These are phyloP conservation scores for Thamnaconus septentrionalis DNA, from an alignment of 2,113 vertebrate species.

Conservation along the genomic window DNA sequence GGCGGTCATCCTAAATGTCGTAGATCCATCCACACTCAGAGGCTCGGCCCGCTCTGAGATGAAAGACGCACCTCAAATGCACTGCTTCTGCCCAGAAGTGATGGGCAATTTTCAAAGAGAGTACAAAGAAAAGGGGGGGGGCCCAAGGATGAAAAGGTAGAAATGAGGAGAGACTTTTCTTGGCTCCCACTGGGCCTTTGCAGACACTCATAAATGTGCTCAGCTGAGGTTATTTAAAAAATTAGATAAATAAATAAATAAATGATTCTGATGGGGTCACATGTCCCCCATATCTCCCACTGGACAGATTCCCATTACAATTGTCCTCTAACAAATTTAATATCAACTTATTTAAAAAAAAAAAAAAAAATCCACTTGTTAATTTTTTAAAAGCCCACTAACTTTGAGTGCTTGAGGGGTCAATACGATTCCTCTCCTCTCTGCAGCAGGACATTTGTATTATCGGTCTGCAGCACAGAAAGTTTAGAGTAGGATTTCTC, in stretches of 20 bases:
- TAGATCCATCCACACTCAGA: background rate
- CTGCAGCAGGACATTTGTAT: no score
- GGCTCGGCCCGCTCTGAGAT: constrained; percentile 1
- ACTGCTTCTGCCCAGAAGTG: constrained; percentile 6
- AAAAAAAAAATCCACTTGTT: no score
- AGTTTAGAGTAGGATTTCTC: background rate
- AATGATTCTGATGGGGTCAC: constrained; percentile 14
- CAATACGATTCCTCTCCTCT: no score
- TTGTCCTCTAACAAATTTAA: no score
- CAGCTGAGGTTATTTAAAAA: background rate
- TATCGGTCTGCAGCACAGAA: no score
- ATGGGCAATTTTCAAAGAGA: constrained; percentile 13
- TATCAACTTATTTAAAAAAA: no score
- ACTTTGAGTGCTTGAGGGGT: no score
- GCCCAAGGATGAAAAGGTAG: constrained; percentile 16
- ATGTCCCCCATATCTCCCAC: constrained; percentile 3
- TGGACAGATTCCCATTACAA: no score
- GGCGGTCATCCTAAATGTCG: background rate
- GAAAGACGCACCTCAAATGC: constrained; percentile 19
- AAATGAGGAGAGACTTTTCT: constrained; percentile 5
- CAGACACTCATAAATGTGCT: constrained; percentile 17
- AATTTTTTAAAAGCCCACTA: no score
- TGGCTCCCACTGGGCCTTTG: constrained; percentile 10
- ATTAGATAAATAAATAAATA: no score
- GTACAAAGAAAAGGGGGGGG: background rate